Percentiles rank a stretch among this genome's conserved stretches.
phyloP scores from a whole-genome alignment of 2,888 invertebrate species.

The Macaria liturata region DNA sequence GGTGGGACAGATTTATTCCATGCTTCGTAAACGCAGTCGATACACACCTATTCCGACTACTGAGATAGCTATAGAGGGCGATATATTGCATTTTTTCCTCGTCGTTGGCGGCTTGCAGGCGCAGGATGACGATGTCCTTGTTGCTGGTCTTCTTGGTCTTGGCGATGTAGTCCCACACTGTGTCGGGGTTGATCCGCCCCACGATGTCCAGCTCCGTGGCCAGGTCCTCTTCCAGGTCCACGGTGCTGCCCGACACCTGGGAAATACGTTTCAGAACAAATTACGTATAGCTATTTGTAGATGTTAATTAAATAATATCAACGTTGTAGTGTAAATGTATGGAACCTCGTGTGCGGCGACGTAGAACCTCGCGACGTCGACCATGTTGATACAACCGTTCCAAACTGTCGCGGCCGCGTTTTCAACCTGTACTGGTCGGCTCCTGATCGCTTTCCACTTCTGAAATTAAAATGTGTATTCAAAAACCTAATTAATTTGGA shows the following conservation, averaged over 20 bases:
- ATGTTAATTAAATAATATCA: too few species aligned
- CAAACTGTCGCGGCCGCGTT: conserved; percentile 84
- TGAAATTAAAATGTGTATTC: conserved; percentile 32
- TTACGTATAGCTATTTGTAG: too few species aligned
- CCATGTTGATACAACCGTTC: conserved; percentile 95
- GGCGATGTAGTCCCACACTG: conserved; percentile 96
- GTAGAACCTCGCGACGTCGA: conserved; percentile 94
- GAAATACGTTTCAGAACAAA: too few species aligned
- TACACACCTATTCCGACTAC: conserved; percentile 87
- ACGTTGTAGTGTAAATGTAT: background rate
- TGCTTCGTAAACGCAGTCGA: conserved; percentile 13
- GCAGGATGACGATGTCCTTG: conserved; percentile 93
- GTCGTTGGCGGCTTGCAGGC: conserved; percentile 90
- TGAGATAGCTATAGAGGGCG: conserved; percentile 94
- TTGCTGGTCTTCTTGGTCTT: conserved; percentile 94
- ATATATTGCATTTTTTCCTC: conserved; percentile 93
- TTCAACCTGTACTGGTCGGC: conserved; percentile 90
- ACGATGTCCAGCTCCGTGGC: conserved; percentile 92
- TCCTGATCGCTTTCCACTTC: conserved; percentile 89
- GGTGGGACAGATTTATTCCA: conserved; percentile 38
- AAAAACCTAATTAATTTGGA: background rate
- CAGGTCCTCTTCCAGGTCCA: conserved; percentile 88
- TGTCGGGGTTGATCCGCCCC: conserved; percentile 94
- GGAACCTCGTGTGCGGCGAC: conserved; percentile 90
- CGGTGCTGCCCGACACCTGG: conserved; percentile 85